phyloP scores from a whole-genome alignment of 2,888 invertebrate genomes.

The Xestobium rufovillosum region DNA sequence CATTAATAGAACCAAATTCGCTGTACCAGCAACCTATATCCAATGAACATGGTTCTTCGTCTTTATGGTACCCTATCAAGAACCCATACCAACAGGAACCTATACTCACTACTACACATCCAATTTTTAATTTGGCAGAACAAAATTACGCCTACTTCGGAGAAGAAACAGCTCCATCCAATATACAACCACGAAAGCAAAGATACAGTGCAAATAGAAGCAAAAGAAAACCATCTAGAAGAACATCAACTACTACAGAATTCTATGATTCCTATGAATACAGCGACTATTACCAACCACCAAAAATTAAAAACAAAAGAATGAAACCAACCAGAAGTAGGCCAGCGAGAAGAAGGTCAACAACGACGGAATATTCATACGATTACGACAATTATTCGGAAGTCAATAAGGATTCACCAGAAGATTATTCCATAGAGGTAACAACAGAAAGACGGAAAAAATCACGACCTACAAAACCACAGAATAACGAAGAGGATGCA shows the following conservation, averaged over 20 bases:
- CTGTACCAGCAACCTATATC: not conserved
- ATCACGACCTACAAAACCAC: not conserved
- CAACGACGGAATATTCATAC: too few relatives aligned
- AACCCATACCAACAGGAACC: constrained; percentile 16
- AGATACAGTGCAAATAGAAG: constrained; percentile 4
- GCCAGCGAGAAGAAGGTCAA: constrained; percentile 1
- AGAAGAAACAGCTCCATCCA: not conserved
- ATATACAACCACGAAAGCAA: constrained; percentile 2
- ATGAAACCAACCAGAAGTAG: constrained; percentile 10
- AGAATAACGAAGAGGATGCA: constrained; percentile 1
- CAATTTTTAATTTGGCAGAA: not conserved
- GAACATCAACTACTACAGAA: constrained; percentile 11
- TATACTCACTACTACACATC: constrained; percentile 2
- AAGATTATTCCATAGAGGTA: not conserved
- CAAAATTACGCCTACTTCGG: not conserved
- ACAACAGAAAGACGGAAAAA: not conserved
- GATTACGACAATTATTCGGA: not conserved
- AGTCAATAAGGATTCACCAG: not conserved
- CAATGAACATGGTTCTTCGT: constrained; percentile 14
- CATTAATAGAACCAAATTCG: too few relatives aligned
- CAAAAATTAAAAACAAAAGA: constrained; percentile 9
- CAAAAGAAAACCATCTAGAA: constrained; percentile 11
- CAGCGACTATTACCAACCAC: constrained; percentile 2
- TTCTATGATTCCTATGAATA: not conserved
- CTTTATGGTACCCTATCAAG: constrained; percentile 23